Evolutionary conservation across 2,113 vertebrate species (phyloP).

Genomic region (Pelobates fuscus): DNA sequence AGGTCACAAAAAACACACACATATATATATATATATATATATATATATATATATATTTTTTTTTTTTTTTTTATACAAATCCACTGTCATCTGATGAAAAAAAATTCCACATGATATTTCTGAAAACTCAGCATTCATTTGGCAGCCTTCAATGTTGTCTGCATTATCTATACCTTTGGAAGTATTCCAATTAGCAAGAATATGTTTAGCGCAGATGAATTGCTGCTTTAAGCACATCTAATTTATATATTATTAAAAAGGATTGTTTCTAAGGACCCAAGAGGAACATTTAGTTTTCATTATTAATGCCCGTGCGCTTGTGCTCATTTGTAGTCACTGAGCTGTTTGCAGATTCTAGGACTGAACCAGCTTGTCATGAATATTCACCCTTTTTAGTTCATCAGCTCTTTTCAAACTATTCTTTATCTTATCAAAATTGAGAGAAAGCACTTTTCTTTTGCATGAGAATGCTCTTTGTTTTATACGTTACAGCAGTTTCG

Average conservation of each 20-base stretch:
- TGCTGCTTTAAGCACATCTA: slow-evolving; percentile 46
- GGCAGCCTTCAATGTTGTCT: background rate
- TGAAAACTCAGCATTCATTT: background rate
- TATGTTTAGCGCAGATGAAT: slow-evolving; percentile 48
- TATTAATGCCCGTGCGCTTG: slow-evolving; percentile 42
- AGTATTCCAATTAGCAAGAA: slow-evolving; percentile 32
- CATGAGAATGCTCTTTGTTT: no score
- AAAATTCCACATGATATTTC: no score
- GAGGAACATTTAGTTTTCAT: slow-evolving; percentile 44
- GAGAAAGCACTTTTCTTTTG: slow-evolving; percentile 4
- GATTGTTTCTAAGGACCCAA: slow-evolving; percentile 48
- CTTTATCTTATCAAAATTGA: slow-evolving; percentile 20
- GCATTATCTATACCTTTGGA: slow-evolving; percentile 21
- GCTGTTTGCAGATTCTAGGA: slow-evolving; percentile 41
- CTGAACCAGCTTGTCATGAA: slow-evolving; percentile 45
- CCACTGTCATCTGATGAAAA: no score
- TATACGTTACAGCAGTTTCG: background rate
- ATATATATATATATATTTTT: no score
- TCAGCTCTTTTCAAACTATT: slow-evolving; percentile 40
- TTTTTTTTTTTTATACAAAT: no score
- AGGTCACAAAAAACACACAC: no score
- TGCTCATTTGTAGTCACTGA: slow-evolving; percentile 43
- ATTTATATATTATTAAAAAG: slow-evolving; percentile 52
- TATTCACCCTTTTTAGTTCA: slow-evolving; percentile 42
- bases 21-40: no score